A percentile compares a stretch with the other conserved stretches of the same genome.
Conservation (phyloP, 2,113 vertebrate species). For the Plecturocebus donacophilus region DNA sequence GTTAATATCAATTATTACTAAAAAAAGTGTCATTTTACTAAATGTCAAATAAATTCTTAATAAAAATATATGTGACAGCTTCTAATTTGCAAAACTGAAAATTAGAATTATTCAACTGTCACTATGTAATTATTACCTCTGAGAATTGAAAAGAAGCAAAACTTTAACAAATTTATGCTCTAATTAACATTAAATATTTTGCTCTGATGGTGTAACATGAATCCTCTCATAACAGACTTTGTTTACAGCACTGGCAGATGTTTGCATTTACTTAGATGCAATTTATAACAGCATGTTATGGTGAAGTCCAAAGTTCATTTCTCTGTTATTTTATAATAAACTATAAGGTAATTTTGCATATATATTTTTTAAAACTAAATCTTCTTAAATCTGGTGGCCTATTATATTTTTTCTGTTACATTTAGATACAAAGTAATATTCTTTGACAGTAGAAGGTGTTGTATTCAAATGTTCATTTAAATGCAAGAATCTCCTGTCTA, state of each 20-base stretch:
- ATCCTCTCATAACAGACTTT: slow-evolving; percentile 65
- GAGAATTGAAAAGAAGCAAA: slow-evolving; percentile 45
- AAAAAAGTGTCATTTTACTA: background rate
- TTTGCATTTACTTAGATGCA: slow-evolving; percentile 73
- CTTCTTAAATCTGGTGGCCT: background rate
- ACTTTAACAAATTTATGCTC: slow-evolving; percentile 52
- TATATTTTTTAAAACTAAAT: background rate
- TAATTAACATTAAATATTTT: slow-evolving; percentile 27
- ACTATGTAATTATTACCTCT: slow-evolving; percentile 62
- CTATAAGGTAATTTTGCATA: slow-evolving; percentile 44
- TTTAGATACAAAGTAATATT: background rate
- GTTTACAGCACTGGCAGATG: slow-evolving; percentile 76
- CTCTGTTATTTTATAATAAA: slow-evolving; percentile 16
- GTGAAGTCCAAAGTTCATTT: slow-evolving; percentile 32
- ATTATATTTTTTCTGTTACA: background rate
- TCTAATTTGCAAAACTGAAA: slow-evolving; percentile 61
- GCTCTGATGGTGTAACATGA: slow-evolving; percentile 54
- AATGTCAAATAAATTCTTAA: background rate
- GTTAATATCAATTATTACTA: background rate
- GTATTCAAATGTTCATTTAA: background rate
- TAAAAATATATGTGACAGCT: background rate
- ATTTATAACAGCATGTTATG: slow-evolving; percentile 68
- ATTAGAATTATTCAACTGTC: slow-evolving; percentile 29
- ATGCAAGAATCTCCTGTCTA: background rate
- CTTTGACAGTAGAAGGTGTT: background rate